Percentiles rank a stretch among this genome's conserved stretches.
phyloP scores from a whole-genome alignment of 37 sponge, comb jelly and placozoan species.

The Diacarnus erythraeanus region DNA sequence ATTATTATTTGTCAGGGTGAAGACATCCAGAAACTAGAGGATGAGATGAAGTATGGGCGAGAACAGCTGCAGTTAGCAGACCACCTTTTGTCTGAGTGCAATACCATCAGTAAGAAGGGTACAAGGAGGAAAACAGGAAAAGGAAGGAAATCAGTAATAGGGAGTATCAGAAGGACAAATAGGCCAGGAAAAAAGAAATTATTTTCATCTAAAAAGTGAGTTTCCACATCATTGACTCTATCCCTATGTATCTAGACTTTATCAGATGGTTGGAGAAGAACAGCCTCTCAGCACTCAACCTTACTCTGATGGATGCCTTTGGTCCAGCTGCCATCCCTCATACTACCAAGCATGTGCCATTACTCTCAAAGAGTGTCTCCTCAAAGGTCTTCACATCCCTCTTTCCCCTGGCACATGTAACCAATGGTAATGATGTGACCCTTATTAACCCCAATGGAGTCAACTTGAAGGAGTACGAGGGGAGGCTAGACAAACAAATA shows the following conservation, averaged over 20 bases:
- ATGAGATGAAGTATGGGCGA: constrained; percentile 35
- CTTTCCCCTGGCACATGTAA: constrained; percentile 47
- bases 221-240: background rate
- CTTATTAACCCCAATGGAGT: constrained; percentile 48
- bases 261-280: constrained; percentile 68
- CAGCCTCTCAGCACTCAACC: constrained; percentile 63
- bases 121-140: background rate
- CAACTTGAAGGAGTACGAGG: constrained; percentile 17
- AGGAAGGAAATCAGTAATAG: background rate
- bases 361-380: constrained; percentile 51
- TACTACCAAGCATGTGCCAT: constrained; percentile 52
- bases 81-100: constrained; percentile 52
- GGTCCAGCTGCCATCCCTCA: constrained; percentile 66
- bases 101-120: constrained; percentile 6
- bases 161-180: background rate
- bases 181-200: background rate
- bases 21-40: constrained; percentile 40
- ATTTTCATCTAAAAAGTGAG: constrained; percentile 26
- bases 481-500: constrained; percentile 22
- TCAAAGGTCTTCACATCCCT: constrained; percentile 43
- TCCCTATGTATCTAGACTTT: background rate
- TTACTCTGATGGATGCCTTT: constrained; percentile 82
- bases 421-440: constrained; percentile 27
- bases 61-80: constrained; percentile 47
- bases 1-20: constrained; percentile 43